These are phyloP conservation scores for Vanessa cardui DNA, from an alignment of 2,888 invertebrate species.

Conservation along the genomic window DNA sequence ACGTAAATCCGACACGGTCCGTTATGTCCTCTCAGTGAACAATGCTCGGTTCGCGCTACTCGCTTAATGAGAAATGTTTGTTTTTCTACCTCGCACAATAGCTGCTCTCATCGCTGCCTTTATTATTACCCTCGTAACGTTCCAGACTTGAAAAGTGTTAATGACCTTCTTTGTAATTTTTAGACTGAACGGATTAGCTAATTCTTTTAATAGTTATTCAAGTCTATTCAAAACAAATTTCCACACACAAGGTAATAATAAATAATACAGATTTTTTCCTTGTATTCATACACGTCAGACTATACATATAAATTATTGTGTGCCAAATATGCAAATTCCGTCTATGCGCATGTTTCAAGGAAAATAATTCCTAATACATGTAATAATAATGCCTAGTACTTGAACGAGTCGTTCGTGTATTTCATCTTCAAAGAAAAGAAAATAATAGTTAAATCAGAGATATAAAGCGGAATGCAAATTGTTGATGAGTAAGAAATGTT, in stretches of 20 bases:
- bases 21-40: constrained; percentile 77
- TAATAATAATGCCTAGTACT: too few relatives aligned
- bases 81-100: constrained; percentile 74
- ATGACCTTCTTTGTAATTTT: constrained; percentile 48
- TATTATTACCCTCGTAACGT: constrained; percentile 63
- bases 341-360: constrained; percentile 4
- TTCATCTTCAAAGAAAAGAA: background rate
- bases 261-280: background rate
- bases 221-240: background rate
- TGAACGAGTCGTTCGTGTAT: background rate
- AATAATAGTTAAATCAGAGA: background rate
- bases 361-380: too few relatives aligned
- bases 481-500: constrained; percentile 32
- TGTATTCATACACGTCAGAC: background rate
- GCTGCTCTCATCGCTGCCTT: constrained; percentile 67
- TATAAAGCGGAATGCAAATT: constrained; percentile 18
- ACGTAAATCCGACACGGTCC: constrained; percentile 77
- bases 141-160: constrained; percentile 58
- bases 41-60: constrained; percentile 74
- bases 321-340: constrained; percentile 24
- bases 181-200: constrained; percentile 21
- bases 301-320: constrained; percentile 6
- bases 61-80: constrained; percentile 81
- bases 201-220: background rate
- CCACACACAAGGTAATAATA: background rate